These are phyloP conservation scores for Melanostoma scalare DNA, from an alignment of 2,888 invertebrate genomes.

Conservation along the genomic window DNA sequence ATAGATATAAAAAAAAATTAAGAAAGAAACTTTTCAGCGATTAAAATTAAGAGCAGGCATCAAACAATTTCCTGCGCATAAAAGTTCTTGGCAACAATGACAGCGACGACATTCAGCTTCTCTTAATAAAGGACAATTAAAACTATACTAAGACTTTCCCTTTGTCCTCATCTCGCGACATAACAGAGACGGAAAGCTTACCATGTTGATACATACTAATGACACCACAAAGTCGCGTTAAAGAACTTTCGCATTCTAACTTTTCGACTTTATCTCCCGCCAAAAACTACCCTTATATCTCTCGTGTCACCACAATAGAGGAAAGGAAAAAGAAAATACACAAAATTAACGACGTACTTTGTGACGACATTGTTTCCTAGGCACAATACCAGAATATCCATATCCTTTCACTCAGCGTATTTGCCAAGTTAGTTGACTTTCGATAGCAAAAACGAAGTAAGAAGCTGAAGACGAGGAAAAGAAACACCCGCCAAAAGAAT, in stretches of 20 bases:
- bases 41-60: conserved; percentile 29
- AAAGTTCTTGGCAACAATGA: conserved; percentile 24
- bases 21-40: conserved; percentile 23
- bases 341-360: conserved; percentile 66
- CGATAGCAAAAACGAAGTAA: conserved; percentile 18
- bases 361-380: conserved; percentile 65
- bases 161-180: conserved; percentile 14
- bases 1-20: too few relatives aligned
- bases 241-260: conserved; percentile 48
- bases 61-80: conserved; percentile 46
- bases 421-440: conserved; percentile 48
- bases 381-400: conserved; percentile 62
- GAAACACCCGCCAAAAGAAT: conserved; percentile 11
- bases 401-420: conserved; percentile 56
- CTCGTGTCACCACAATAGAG: conserved; percentile 22
- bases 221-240: conserved; percentile 67
- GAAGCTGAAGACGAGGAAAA: background rate
- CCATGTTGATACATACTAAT: conserved; percentile 64
- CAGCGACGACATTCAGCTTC: conserved; percentile 6
- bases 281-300: background rate
- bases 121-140: conserved; percentile 55
- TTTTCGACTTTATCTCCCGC: conserved; percentile 38
- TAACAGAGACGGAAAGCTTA: conserved; percentile 15
- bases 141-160: conserved; percentile 52
- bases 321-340: conserved; percentile 20